Evolutionary conservation across 2,113 vertebrate genomes (phyloP).

Genomic region (Paracyprichromis sp.): DNA sequence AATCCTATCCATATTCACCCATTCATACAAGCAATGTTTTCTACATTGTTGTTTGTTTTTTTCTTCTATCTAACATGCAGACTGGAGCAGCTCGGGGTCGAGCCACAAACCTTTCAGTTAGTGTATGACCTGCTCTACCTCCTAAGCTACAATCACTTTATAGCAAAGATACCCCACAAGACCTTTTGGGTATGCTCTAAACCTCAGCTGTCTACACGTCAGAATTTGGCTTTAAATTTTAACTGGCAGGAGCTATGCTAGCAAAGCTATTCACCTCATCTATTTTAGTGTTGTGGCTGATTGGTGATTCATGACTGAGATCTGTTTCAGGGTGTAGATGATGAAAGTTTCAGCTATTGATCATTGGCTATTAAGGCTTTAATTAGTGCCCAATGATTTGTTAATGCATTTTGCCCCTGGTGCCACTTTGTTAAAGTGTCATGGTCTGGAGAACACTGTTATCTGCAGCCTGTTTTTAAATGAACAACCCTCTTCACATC

Average conservation of each 20-base stretch:
- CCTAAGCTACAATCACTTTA: not conserved
- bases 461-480: not conserved
- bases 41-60: accelerated
- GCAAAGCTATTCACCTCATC: not conserved
- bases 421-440: not conserved
- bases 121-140: not conserved
- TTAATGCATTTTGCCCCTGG: constrained; percentile 20
- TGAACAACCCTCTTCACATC: not conserved
- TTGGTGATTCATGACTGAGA: not conserved
- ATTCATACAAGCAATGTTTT: not conserved
- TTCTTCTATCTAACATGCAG: not conserved
- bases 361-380: not conserved
- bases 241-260: not conserved
- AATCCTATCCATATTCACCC: not conserved
- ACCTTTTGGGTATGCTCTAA: not conserved
- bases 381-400: constrained; percentile 1
- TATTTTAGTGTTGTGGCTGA: not conserved
- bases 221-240: not conserved
- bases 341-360: not conserved
- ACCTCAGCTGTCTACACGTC: not conserved
- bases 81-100: not conserved
- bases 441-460: not conserved
- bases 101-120: not conserved
- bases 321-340: not conserved
- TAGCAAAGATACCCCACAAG: not conserved